These are phyloP conservation scores for Oreohelix idahoensis DNA, from an alignment of 1,140 invertebrate species.

Conservation along the genomic window DNA sequence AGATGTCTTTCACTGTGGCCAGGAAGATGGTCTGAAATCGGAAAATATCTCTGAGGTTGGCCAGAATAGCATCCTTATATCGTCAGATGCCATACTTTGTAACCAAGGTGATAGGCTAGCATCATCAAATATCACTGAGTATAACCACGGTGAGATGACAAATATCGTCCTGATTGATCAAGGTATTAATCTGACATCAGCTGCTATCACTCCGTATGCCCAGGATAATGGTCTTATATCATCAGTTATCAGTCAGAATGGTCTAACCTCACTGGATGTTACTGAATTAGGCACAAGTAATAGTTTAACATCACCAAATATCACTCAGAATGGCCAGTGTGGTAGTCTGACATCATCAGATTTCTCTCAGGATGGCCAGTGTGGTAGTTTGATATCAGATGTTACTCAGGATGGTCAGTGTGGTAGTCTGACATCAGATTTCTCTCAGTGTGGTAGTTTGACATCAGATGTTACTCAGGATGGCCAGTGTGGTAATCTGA, in stretches of 20 bases:
- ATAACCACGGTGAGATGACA: not conserved
- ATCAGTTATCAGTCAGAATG: not conserved
- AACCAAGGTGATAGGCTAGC: no score
- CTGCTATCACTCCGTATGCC: not conserved
- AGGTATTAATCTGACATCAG: not conserved
- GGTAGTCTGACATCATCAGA: not conserved
- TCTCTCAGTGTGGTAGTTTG: no score
- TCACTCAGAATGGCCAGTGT: not conserved
- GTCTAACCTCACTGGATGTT: no score
- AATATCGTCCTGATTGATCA: not conserved
- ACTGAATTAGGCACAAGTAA: no score
- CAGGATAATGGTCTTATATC: not conserved
- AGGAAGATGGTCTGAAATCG: no score
- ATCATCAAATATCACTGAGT: not conserved
- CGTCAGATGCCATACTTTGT: no score
- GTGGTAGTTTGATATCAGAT: not conserved
- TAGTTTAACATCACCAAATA: not conserved
- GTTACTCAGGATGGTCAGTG: not conserved
- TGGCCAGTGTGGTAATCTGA: not conserved
- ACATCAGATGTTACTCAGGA: not conserved
- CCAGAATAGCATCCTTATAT: no score
- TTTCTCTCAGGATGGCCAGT: not conserved
- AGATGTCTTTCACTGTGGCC: no score
- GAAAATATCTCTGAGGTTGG: no score
- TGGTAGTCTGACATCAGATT: no score